Evolutionary conservation across 92 coral and sea anemone genomes (phyloP), one percentile per base, ranked within the genome.

Genomic region (Epizoanthus ramosus): DNA sequence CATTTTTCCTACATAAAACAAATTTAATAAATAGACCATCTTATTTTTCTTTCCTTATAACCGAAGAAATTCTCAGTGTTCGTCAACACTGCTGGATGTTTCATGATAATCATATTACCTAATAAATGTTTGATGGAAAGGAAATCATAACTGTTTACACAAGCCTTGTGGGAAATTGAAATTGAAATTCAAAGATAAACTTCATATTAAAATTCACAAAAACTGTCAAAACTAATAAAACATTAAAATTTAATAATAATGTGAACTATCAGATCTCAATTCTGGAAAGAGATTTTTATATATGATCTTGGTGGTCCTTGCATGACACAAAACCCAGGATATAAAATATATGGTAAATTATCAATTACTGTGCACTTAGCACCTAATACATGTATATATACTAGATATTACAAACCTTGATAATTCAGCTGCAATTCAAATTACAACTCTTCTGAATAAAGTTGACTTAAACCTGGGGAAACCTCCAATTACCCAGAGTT

Each of bases 21-120:
- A 25, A 61, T 61, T 39, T 61, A 77, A 77, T 77, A 77, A 77
- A 77, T 41, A 77, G 71, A 77, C 82, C 82, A 41, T 61, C 79
- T 39, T 45, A 9, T 77, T 63, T 77, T 60, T 61, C 70, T 77
- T 77, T 61, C 71, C 82, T 19, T 77, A 61, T 60, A 77, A 77
- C 82, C 43, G 71, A 77, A 33, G 22, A 37, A 77, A 19, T 41
- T 19, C 52, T 21, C 23, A 22, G 82, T 25, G 18, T 59, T 23
- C 71, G 33, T 65, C 71, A 15, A 67, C 59, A 23, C 15, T 37
- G 71, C 33, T 33, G 61, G 3, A 13, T 12, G 45, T 56, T 67
- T 33, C 50, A 24, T 33, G 47, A 41, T 22, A 12, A 5, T 16
- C 7, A 19, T 41, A 31, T 67, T 67, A 19, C 71, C 50, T 43